phyloP scores from a whole-genome alignment of 2,888 invertebrate species.

The Hirtodrosophila alboralis region DNA sequence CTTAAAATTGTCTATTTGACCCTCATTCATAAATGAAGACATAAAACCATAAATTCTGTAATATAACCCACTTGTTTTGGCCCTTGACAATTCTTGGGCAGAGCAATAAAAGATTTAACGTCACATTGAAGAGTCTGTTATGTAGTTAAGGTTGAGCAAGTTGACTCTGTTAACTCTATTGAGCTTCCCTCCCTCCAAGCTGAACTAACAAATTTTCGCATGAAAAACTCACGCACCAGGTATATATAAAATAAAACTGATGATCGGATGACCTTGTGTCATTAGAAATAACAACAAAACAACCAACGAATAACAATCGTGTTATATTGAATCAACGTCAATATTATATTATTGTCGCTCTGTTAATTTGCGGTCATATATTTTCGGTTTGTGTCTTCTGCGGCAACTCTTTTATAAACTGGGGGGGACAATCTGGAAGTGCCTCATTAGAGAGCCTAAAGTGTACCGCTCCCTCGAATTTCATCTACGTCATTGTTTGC shows the following conservation, averaged over 20 bases:
- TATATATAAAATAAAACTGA: constrained; percentile 14
- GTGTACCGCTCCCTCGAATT: background rate
- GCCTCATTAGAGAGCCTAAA: constrained; percentile 15
- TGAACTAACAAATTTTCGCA: constrained; percentile 56
- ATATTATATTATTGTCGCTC: constrained; percentile 32
- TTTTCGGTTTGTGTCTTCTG: constrained; percentile 44
- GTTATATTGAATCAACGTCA: constrained; percentile 38
- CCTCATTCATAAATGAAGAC: constrained; percentile 18
- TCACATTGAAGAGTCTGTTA: constrained; percentile 29
- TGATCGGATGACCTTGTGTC: constrained; percentile 58
- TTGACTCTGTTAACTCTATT: too few species aligned
- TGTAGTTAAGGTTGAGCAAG: constrained; percentile 1
- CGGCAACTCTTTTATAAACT: constrained; percentile 27
- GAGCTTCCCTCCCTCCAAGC: constrained; percentile 35
- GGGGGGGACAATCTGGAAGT: constrained; percentile 17
- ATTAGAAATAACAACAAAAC: constrained; percentile 31
- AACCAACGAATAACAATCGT: constrained; percentile 16
- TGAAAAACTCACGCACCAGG: constrained; percentile 53
- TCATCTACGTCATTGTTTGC: constrained; percentile 22
- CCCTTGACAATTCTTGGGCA: constrained; percentile 44
- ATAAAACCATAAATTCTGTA: constrained; percentile 33
- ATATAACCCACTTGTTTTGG: constrained; percentile 14
- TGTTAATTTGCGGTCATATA: constrained; percentile 59
- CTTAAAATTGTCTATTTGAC: constrained; percentile 6
- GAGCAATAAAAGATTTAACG: constrained; percentile 27